phyloP scores from a whole-genome alignment of 2,888 invertebrate genomes.

The Corbicula japonica region DNA sequence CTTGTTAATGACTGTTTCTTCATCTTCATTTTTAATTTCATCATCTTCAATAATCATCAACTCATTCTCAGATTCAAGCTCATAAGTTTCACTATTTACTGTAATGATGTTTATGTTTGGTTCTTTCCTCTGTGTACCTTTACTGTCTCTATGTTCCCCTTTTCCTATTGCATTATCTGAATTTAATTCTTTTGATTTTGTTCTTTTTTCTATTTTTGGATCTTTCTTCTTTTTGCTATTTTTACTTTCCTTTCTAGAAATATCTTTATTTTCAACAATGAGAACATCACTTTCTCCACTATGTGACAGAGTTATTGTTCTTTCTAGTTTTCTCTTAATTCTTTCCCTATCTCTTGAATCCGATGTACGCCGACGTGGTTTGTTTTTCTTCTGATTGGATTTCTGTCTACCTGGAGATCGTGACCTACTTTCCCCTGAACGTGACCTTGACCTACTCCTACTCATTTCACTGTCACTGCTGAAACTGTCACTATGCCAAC shows the following conservation, averaged over 20 bases:
- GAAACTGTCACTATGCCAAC: too few species aligned
- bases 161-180: background rate
- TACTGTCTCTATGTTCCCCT: background rate
- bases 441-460: too few species aligned
- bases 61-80: constrained; percentile 15
- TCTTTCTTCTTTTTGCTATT: too few species aligned
- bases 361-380: background rate
- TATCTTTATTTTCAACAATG: background rate
- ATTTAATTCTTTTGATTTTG: background rate
- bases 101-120: background rate
- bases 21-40: background rate
- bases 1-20: background rate
- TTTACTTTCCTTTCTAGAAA: too few species aligned
- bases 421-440: too few species aligned
- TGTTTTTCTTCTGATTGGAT: constrained; percentile 12
- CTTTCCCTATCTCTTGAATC: constrained; percentile 17
- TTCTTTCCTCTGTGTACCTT: background rate
- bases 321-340: constrained; percentile 7
- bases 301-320: background rate
- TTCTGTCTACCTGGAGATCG: too few species aligned
- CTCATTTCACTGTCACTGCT: too few species aligned
- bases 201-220: constrained; percentile 1
- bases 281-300: background rate
- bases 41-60: constrained; percentile 8
- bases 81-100: background rate